These are phyloP conservation scores for Aix galericulata DNA, from an alignment of 2,113 vertebrate species.

Conservation along the genomic window DNA sequence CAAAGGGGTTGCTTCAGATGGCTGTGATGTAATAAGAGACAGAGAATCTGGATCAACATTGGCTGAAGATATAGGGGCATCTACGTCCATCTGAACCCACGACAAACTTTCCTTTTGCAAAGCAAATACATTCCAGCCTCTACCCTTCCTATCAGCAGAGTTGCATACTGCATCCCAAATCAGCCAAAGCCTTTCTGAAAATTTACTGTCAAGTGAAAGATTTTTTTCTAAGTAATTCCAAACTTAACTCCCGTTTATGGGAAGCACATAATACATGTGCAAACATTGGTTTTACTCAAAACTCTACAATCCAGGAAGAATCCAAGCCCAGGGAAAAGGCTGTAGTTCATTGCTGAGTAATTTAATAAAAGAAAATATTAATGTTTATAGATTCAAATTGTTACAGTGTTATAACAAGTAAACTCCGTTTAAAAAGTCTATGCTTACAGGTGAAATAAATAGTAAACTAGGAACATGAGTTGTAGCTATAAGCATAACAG, in stretches of 20 bases:
- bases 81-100: not conserved
- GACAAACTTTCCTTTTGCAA: not conserved
- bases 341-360: not conserved
- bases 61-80: not conserved
- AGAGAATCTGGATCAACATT: not conserved
- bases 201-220: not conserved
- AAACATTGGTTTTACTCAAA: not conserved
- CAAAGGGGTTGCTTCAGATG: not conserved
- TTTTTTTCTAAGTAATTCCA: not conserved
- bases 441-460: not conserved
- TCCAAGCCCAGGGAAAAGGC: not conserved
- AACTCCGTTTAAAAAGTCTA: not conserved
- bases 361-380: not conserved
- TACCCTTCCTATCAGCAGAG: not conserved
- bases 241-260: not conserved
- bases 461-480: not conserved
- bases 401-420: not conserved
- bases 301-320: not conserved
- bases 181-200: not conserved
- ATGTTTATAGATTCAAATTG: not conserved
- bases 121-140: not conserved
- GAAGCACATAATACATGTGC: fast-evolving
- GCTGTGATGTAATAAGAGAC: constrained; percentile 26
- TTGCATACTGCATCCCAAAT: not conserved
- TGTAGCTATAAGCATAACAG: not conserved